Evolutionary conservation across 2,888 invertebrate species (phyloP), one percentile per base, ranked within the genome.

Genomic region (Hofmannophila pseudospretella): DNA sequence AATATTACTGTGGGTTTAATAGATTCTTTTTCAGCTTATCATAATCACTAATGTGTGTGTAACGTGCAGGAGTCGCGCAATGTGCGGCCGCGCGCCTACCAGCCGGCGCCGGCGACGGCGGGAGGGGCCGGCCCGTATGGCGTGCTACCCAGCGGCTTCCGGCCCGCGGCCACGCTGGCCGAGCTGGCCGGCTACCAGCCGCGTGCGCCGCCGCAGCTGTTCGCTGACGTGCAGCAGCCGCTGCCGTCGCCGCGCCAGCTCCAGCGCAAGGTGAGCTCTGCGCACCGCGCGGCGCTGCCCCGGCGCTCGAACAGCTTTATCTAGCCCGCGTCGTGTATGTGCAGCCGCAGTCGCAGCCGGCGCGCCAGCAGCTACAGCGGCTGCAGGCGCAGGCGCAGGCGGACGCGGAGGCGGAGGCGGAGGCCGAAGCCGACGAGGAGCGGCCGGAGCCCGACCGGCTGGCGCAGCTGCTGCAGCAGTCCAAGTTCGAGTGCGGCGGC

Each of bases 401-500:
- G 19, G 39, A 14, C 9, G 23, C 33, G 31, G 20, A 62, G 20
- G 65, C 67, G 39, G 67, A 70, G 36, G 54, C 62, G 5, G 81
- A 88, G 51, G 86, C 88, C 45, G 87, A 88, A 40, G 88, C 91
- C 47, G 90, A 92, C 49, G 91, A 93, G 49, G 93, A 95, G 66
- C 92, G 93, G 58, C 94, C 94, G 56, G 94, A 95, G 58, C 96
- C 96, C 1, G 96, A 96, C 78, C 91, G 95, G 53, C 88, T 96
- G 10, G 90, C 92, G 8, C 75, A 91, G 27, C 88, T 96, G 32
- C 88, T 96, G 41, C 93, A 93, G 36, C 93, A 95, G 70, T 95
- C 95, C 42, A 94, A 93, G 69, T 97, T 96, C 74, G 89, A 90
- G 62, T 96, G 96, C 70, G 88, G 88, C 25, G 90, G 89, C 57